Conservation (phyloP, 2,113 vertebrate genomes). For the Hippopotamus amphibius region DNA sequence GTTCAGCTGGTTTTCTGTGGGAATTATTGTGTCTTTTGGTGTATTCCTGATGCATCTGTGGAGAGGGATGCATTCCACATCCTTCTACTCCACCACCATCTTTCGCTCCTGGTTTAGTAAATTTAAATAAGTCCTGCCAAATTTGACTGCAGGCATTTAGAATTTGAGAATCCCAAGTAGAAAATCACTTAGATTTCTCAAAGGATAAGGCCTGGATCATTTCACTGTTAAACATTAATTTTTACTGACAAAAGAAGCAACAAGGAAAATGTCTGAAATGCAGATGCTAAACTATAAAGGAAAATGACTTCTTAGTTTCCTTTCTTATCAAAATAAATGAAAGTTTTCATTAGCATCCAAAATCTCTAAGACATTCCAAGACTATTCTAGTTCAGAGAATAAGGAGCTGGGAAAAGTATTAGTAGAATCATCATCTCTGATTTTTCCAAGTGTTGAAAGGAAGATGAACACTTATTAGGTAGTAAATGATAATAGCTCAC, state of each 20-base stretch:
- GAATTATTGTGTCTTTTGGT: too few relatives aligned
- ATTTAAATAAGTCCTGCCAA: not conserved
- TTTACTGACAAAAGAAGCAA: slow-evolving; percentile 9
- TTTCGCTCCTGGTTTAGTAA: too few relatives aligned
- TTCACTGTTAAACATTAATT: not conserved
- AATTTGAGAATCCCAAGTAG: not conserved
- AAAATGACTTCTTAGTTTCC: slow-evolving; percentile 20
- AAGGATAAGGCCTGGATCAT: not conserved
- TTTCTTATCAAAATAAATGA: slow-evolving; percentile 32
- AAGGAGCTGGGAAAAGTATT: not conserved
- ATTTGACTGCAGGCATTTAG: not conserved
- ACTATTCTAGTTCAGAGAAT: not conserved
- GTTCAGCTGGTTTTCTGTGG: too few relatives aligned
- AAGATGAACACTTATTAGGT: not conserved
- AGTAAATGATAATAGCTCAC: not conserved
- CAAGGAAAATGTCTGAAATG: slow-evolving; percentile 8
- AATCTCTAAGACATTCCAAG: not conserved
- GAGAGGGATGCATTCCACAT: too few relatives aligned
- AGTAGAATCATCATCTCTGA: not conserved
- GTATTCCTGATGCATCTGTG: too few relatives aligned
- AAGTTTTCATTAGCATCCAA: slow-evolving; percentile 41
- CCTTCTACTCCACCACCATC: too few relatives aligned
- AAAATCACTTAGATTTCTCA: slow-evolving; percentile 37
- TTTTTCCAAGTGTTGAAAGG: not conserved
- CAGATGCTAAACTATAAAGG: not conserved